These are phyloP conservation scores for Helobdella robusta DNA, from an alignment of 2,888 invertebrate species.

Conservation along the genomic window DNA sequence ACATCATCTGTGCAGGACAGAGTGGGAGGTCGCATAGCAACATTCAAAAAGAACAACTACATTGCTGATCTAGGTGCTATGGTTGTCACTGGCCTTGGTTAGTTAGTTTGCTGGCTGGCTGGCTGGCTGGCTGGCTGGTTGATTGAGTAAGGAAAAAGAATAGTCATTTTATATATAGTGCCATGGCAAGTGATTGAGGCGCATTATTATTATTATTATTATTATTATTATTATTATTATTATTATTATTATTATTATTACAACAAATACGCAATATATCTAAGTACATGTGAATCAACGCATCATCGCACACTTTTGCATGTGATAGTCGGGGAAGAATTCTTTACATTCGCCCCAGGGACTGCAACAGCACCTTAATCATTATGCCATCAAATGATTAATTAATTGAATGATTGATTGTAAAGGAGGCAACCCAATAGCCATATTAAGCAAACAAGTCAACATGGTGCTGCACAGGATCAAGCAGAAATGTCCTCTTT, in stretches of 20 bases:
- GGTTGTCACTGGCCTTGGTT: slow-evolving; percentile 82
- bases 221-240: background rate
- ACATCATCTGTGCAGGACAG: slow-evolving; percentile 58
- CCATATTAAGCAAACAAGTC: slow-evolving; percentile 85
- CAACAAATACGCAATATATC: background rate
- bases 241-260: background rate
- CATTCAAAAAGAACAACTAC: slow-evolving; percentile 79
- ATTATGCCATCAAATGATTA: background rate
- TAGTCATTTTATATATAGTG: no score
- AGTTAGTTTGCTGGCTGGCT: slow-evolving; percentile 26
- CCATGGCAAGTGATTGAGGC: no score
- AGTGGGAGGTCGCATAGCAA: slow-evolving; percentile 91
- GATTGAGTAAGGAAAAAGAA: no score
- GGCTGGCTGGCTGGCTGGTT: no score
- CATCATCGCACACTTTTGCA: no score
- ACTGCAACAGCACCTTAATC: background rate
- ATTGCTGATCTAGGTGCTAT: slow-evolving; percentile 77
- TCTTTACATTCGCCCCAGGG: no score
- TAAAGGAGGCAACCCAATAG: slow-evolving; percentile 78
- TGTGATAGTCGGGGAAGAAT: no score
- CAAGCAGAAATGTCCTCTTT: slow-evolving; percentile 86
- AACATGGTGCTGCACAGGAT: slow-evolving; percentile 91
- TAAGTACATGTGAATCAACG: no score
- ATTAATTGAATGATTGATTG: background rate
- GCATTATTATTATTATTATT: no score